Evolutionary conservation across 2,888 invertebrate species (phyloP).

Genomic region (Dasypogon diadema): DNA sequence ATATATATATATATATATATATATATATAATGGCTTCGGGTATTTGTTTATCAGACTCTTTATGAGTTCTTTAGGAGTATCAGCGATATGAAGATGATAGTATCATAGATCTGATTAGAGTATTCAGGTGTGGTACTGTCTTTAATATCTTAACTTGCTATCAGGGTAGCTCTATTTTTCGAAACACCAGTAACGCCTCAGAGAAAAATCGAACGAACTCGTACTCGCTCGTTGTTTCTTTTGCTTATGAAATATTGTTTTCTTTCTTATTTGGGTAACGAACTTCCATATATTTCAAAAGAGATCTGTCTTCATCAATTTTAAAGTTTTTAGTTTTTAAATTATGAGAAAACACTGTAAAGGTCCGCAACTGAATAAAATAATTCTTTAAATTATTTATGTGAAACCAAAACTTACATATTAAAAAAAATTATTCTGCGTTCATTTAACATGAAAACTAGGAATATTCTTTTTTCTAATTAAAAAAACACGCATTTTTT

Average conservation of each 20-base stretch:
- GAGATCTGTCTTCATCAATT: neutral
- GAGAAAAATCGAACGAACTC: neutral
- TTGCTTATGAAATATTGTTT: neutral
- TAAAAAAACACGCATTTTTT: no score
- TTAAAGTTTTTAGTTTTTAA: neutral
- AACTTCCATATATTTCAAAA: slow-evolving; percentile 1
- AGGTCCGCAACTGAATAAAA: neutral
- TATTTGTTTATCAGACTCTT: neutral
- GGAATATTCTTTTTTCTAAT: no score
- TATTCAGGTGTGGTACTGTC: neutral
- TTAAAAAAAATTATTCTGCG: no score
- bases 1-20: no score
- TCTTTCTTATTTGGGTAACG: neutral
- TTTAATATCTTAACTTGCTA: neutral
- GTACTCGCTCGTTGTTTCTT: neutral
- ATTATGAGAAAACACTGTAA: neutral
- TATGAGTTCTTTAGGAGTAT: neutral
- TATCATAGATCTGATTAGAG: neutral
- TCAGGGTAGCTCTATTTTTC: neutral
- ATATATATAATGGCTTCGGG: neutral
- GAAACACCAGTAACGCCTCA: neutral
- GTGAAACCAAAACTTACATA: no score
- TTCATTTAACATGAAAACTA: no score
- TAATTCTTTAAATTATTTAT: no score
- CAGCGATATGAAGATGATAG: neutral